Conservation (phyloP, 2,113 vertebrate genomes). For the crab-eating macaque (Macaca fascicularis) region T2T-MFA8v1.1 NC_088391.1:64194501-64195000, state of each 20-base stretch:
- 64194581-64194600: not conserved
- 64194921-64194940: not conserved
- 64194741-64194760: not conserved
- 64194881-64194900: not conserved
- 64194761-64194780: too few species aligned
- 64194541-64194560: not conserved
- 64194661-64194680: not conserved
- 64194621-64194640: not conserved
- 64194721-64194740: not conserved
- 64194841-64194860: not conserved
- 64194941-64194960: not conserved
- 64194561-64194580: not conserved
- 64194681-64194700: not conserved
- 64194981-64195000: not conserved
- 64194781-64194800: not conserved
- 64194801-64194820: not conserved
- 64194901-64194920: not conserved
- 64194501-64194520: not conserved
- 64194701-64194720: not conserved
- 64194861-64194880: not conserved
- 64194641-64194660: not conserved
- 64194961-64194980: not conserved
- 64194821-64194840: not conserved
- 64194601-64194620: not conserved
- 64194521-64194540: not conserved